These are phyloP conservation scores for Dicerorhinus sumatrensis DNA, from an alignment of 2,113 vertebrate species.

Conservation along the genomic window DNA sequence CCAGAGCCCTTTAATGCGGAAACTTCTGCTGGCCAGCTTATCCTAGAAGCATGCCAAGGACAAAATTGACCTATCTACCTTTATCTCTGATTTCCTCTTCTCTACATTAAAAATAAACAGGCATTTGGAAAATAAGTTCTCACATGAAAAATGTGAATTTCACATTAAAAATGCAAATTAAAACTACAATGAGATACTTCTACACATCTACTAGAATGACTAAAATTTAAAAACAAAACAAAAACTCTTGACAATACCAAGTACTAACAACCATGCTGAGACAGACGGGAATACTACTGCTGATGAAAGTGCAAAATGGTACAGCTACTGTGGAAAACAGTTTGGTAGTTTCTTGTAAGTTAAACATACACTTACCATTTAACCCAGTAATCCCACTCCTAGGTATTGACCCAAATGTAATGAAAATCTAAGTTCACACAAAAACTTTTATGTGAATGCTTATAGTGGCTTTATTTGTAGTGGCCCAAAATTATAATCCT, in stretches of 20 bases:
- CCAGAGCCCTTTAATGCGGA: not conserved
- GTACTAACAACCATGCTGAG: not conserved
- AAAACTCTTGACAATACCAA: not conserved
- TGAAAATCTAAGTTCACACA: not conserved
- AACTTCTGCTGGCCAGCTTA: not conserved
- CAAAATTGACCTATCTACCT: not conserved
- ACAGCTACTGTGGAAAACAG: not conserved
- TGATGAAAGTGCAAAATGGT: not conserved
- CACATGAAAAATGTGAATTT: not conserved
- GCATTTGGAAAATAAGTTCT: not conserved
- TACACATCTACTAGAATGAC: not conserved
- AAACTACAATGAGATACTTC: not conserved
- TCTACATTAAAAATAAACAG: not conserved
- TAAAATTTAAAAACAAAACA: not conserved
- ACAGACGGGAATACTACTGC: not conserved
- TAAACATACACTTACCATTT: not conserved
- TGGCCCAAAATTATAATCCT: not conserved
- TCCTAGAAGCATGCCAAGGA: not conserved
- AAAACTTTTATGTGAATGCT: not conserved
- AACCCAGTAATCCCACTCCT: not conserved
- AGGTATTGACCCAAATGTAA: not conserved
- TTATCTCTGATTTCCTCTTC: not conserved
- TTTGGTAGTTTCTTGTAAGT: not conserved
- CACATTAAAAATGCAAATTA: not conserved
- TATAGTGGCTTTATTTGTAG: not conserved